phyloP scores from a whole-genome alignment of 2,113 vertebrate genomes.

The Pipa parva region DNA sequence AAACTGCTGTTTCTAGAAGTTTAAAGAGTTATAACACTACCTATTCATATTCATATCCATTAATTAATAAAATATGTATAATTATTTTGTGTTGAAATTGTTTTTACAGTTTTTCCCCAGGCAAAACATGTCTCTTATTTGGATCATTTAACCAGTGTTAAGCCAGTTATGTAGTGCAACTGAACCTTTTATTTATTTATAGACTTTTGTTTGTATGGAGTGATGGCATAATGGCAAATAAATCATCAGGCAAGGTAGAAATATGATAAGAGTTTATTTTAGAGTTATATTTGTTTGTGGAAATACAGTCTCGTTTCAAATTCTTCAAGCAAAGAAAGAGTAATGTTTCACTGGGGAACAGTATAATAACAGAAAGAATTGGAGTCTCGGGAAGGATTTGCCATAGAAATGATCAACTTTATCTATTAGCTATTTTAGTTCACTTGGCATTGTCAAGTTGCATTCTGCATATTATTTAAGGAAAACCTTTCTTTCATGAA shows the following conservation, averaged over 20 bases:
- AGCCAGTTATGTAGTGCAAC: not conserved
- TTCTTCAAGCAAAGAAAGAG: not conserved
- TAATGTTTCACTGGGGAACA: not conserved
- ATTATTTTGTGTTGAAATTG: no score
- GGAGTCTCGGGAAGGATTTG: not conserved
- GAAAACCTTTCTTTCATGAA: not conserved
- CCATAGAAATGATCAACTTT: not conserved
- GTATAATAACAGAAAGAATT: not conserved
- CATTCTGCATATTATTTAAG: not conserved
- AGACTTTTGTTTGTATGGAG: not conserved
- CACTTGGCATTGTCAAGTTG: not conserved
- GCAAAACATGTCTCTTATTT: no score
- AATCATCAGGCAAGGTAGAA: not conserved
- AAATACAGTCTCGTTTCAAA: not conserved
- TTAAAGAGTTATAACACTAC: no score
- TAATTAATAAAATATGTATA: no score
- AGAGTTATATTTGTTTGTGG: not conserved
- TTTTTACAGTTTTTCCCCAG: no score
- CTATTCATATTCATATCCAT: no score
- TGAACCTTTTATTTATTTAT: not conserved
- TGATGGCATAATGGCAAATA: not conserved
- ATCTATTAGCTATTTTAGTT: not conserved
- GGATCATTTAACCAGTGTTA: no score
- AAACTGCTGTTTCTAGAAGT: no score
- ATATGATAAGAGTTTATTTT: slow-evolving; percentile 1